Conservation (phyloP, 2,888 invertebrate species). For the Selenia dentaria region DNA sequence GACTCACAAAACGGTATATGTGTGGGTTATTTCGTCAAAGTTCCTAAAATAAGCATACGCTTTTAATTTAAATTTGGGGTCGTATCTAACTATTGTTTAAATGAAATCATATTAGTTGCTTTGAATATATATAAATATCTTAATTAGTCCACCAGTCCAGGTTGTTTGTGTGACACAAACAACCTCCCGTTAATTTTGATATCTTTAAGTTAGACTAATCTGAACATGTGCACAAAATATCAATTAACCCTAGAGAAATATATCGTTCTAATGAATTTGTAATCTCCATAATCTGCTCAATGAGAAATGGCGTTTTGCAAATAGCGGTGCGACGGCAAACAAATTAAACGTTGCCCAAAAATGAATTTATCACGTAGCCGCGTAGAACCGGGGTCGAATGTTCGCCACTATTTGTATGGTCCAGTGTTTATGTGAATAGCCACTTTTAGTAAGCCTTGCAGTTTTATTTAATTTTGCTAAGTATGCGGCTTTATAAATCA, state of each 20-base stretch:
- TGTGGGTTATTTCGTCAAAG: too few relatives aligned
- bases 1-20: too few relatives aligned
- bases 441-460: too few relatives aligned
- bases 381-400: constrained; percentile 24
- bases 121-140: too few relatives aligned
- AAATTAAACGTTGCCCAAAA: constrained; percentile 82
- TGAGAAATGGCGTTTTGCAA: constrained; percentile 80
- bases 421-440: constrained; percentile 29
- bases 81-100: too few relatives aligned
- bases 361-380: constrained; percentile 78
- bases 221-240: constrained; percentile 66
- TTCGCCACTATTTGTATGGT: constrained; percentile 34
- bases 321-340: constrained; percentile 69
- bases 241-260: constrained; percentile 77
- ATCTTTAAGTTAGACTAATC: background rate
- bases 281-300: constrained; percentile 83
- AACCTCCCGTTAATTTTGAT: background rate
- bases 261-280: constrained; percentile 80
- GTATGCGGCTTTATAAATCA: too few relatives aligned
- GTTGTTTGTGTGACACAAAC: too few relatives aligned
- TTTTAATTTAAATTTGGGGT: too few relatives aligned
- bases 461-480: too few relatives aligned
- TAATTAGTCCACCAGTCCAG: too few relatives aligned
- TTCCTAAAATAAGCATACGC: too few relatives aligned
- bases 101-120: too few relatives aligned